A percentile compares a stretch with the other conserved stretches of the same genome.
phyloP scores from a whole-genome alignment of 2,888 invertebrate species.

The Carcina quercana region DNA sequence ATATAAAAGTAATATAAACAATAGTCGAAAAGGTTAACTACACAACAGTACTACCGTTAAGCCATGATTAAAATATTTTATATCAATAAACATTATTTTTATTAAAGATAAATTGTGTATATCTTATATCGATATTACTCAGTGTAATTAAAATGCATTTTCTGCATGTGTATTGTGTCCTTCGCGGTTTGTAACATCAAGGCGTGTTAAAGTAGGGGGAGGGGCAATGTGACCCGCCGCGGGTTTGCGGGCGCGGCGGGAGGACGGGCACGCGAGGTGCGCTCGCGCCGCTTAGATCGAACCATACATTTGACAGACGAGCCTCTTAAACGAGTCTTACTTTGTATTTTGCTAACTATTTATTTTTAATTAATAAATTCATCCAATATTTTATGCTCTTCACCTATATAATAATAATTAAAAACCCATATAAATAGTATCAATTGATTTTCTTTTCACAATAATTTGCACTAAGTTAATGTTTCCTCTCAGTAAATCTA shows the following conservation, averaged over 20 bases:
- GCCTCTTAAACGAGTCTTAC: constrained; percentile 71
- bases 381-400: constrained; percentile 71
- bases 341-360: constrained; percentile 75
- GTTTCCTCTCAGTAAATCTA: constrained; percentile 74
- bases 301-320: constrained; percentile 61
- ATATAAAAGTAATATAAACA: constrained; percentile 72
- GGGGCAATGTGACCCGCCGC: constrained; percentile 2
- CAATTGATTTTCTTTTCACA: constrained; percentile 70
- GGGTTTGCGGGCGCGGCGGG: constrained; percentile 11
- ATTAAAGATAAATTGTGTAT: constrained; percentile 65
- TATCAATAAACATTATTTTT: constrained; percentile 62
- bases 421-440: constrained; percentile 73
- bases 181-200: constrained; percentile 27
- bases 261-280: constrained; percentile 22
- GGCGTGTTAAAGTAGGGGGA: constrained; percentile 4
- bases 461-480: constrained; percentile 74
- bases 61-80: constrained; percentile 70
- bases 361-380: constrained; percentile 75
- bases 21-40: constrained; percentile 69
- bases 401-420: constrained; percentile 73
- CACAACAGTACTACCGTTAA: constrained; percentile 71
- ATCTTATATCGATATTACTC: constrained; percentile 58
- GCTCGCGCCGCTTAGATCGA: constrained; percentile 24
- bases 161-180: constrained; percentile 32
- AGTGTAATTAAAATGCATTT: constrained; percentile 54